These are phyloP conservation scores for Noctua janthina DNA, from an alignment of 2,888 invertebrate species.

Conservation along the genomic window DNA sequence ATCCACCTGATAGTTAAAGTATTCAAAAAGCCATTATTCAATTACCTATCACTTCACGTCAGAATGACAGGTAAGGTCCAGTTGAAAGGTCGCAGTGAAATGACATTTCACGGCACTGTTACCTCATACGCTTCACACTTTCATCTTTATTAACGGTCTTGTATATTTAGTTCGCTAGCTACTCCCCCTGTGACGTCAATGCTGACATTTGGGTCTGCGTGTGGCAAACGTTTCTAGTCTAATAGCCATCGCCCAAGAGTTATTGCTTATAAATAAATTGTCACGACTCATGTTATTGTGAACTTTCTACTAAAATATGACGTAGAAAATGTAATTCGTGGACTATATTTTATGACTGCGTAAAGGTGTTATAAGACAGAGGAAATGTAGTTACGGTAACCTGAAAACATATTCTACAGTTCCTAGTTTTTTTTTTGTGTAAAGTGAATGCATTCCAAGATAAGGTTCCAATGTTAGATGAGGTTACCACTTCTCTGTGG, in stretches of 20 bases:
- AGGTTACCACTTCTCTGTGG: not conserved
- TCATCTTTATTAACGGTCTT: constrained; percentile 51
- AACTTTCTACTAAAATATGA: constrained; percentile 48
- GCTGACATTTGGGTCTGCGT: constrained; percentile 84
- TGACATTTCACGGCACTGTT: constrained; percentile 59
- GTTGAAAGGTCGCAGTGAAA: constrained; percentile 54
- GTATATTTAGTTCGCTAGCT: constrained; percentile 81
- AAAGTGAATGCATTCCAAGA: not conserved
- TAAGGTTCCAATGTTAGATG: not conserved
- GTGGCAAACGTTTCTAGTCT: constrained; percentile 70
- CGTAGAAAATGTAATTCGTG: constrained; percentile 8
- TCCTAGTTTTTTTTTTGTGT: not conserved
- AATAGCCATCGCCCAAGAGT: constrained; percentile 68
- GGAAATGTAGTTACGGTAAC: not conserved
- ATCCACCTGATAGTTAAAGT: not conserved
- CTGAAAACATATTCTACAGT: not conserved
- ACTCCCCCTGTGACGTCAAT: constrained; percentile 86
- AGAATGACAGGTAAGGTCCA: constrained; percentile 45
- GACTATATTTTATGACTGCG: constrained; percentile 9
- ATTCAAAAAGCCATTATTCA: constrained; percentile 38
- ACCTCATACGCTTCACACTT: constrained; percentile 63
- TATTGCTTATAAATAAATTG: constrained; percentile 68
- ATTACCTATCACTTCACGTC: constrained; percentile 42
- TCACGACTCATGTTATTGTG: constrained; percentile 47
- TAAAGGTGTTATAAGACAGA: not conserved